phyloP scores from a whole-genome alignment of 2,888 invertebrate species.

The Seladonia tumulorum region DNA sequence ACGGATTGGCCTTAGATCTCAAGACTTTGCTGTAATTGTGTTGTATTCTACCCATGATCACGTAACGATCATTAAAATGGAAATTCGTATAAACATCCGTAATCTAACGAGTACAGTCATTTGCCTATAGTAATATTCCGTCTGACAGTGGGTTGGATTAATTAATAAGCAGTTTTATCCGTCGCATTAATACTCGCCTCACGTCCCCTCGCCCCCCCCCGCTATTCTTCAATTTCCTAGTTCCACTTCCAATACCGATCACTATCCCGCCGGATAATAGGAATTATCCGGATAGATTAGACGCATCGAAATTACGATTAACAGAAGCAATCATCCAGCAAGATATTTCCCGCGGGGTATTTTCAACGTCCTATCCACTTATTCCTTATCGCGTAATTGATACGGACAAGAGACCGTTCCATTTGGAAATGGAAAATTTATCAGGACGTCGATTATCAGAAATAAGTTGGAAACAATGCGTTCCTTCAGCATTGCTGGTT shows the following conservation, averaged over 20 bases:
- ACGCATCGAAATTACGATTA: conserved; percentile 42
- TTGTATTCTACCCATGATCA: neutral
- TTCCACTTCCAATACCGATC: neutral
- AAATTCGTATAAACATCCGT: neutral
- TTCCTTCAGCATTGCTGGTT: neutral
- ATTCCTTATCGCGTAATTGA: conserved; percentile 9
- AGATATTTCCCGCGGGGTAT: conserved; percentile 51
- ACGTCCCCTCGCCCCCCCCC: neutral
- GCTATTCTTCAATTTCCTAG: conserved; percentile 3
- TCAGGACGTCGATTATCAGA: neutral
- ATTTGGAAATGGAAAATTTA: neutral
- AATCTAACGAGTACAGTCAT: neutral
- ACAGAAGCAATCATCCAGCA: conserved; percentile 24
- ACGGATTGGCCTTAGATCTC: no score
- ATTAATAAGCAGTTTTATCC: neutral
- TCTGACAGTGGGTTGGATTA: neutral
- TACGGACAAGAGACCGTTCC: neutral
- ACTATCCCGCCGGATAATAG: conserved; percentile 28
- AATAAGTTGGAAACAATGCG: neutral
- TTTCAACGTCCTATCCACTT: neutral
- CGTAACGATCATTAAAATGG: neutral
- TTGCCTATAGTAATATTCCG: neutral
- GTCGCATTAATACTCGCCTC: neutral
- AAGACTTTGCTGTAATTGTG: neutral
- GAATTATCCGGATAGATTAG: conserved; percentile 48